These are phyloP conservation scores for Hylia prasina DNA, from an alignment of 2,113 vertebrate genomes.

Conservation along the genomic window DNA sequence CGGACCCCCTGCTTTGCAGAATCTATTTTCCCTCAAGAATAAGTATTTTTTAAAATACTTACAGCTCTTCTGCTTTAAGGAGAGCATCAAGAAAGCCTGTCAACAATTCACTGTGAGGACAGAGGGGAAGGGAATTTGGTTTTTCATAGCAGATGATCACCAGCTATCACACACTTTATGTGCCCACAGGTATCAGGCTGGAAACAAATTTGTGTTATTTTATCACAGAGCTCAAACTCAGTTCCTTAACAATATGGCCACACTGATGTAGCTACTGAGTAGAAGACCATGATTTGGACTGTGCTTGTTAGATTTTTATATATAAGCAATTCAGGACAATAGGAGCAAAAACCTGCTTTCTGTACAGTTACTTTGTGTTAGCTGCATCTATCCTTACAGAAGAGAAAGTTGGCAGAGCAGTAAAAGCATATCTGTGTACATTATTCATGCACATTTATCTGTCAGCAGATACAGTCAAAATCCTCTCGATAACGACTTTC, in stretches of 20 bases:
- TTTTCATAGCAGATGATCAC: background rate
- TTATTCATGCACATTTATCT: slow-evolving; percentile 32
- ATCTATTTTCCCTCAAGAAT: background rate
- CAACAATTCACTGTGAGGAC: background rate
- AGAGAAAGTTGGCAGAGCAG: background rate
- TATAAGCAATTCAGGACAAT: background rate
- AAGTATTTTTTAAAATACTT: background rate
- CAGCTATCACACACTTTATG: background rate
- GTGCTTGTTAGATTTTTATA: background rate
- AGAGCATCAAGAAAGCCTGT: background rate
- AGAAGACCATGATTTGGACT: background rate
- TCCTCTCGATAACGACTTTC: background rate
- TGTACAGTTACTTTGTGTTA: background rate
- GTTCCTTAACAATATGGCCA: background rate
- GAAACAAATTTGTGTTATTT: background rate
- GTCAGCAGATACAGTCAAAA: slow-evolving; percentile 19
- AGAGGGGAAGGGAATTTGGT: background rate
- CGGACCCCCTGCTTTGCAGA: background rate
- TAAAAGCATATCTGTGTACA: background rate
- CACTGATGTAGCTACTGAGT: background rate
- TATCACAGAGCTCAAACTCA: background rate
- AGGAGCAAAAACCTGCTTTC: background rate
- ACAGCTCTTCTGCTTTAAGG: background rate
- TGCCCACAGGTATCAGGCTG: background rate
- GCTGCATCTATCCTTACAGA: background rate